Evolutionary conservation across 1,140 invertebrate species (phyloP), one percentile per base, ranked within the genome.

Genomic region (Teleopsis dalmanni): DNA sequence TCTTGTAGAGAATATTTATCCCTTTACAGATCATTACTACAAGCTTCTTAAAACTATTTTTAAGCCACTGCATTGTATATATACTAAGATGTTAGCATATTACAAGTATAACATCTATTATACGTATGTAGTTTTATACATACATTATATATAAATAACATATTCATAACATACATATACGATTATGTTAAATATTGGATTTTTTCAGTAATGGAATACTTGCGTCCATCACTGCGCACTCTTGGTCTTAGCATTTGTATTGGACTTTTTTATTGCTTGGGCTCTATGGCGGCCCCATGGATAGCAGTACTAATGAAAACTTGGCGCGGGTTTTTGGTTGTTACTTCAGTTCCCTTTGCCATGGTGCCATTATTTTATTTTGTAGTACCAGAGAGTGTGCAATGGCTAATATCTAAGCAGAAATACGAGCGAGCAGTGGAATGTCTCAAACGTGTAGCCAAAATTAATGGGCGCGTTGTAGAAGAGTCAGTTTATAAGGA

Each of bases 351-450:
- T 18, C 75, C 76, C 2, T 65, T 76, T 44, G 43, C 61, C 0
- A 23, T 68, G n/a, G 59, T 75, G 10, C 54, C 69, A 6, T 47
- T 58, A 10, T 77, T 66, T 54, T 76, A 71, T 54, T 65, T 69
- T 42, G 47, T 73, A 31, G 59, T 80, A 57, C 74, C 78, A 50
- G 78, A 80, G 58, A 78, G 77, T 46, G 77, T 76, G 0, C 71
- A 77, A 47, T 81, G 79, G 78, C 64, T 80, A 9, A 65, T 80
- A 14, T 75, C 75, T 22, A 72, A 75, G 59, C 73, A 74, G 6
- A 57, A 70, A 31, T 63, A 68, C 3, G 68, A 74, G 5, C 58
- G 75, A 49, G 77, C 77, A 3, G 65, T 74, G 8, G 35, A 65
- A 25, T 75, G 76, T 54, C 72, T 79, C 46, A 47, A 59, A 48